phyloP scores from a whole-genome alignment of 1,140 invertebrate genomes.

The Ridgeia piscesae region DNA sequence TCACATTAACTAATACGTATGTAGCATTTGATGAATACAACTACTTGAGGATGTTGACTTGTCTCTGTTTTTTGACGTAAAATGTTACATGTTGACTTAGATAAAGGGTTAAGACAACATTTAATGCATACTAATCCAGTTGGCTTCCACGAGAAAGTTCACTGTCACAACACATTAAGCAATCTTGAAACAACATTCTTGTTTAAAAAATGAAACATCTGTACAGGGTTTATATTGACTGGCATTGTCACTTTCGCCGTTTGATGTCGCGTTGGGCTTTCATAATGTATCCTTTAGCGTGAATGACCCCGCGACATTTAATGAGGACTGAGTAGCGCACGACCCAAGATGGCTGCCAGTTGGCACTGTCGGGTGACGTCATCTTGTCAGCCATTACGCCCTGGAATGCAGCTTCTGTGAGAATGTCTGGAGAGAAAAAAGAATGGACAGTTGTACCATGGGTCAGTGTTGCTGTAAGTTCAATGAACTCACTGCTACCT shows the following conservation, averaged over 20 bases:
- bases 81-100: background rate
- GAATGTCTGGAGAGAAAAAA: conserved; percentile 61
- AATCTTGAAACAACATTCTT: background rate
- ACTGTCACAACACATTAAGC: background rate
- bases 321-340: conserved; percentile 82
- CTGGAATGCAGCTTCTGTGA: conserved; percentile 60
- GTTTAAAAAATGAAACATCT: background rate
- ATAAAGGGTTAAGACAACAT: background rate
- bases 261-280: conserved; percentile 40
- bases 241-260: conserved; percentile 8
- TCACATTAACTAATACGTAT: background rate
- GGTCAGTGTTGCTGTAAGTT: background rate
- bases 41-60: background rate
- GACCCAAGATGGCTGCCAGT: conserved; percentile 20
- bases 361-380: background rate
- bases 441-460: background rate
- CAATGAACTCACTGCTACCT: too few relatives aligned
- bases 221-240: background rate
- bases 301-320: conserved; percentile 84
- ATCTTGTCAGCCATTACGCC: background rate
- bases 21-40: background rate
- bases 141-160: background rate
- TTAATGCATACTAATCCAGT: background rate
- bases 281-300: conserved; percentile 79
- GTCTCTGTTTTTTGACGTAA: too few relatives aligned